A percentile compares a stretch with the other conserved stretches of the same genome.
phyloP scores from a whole-genome alignment of 2,888 invertebrate species.

The Galerucella calmariensis region DNA sequence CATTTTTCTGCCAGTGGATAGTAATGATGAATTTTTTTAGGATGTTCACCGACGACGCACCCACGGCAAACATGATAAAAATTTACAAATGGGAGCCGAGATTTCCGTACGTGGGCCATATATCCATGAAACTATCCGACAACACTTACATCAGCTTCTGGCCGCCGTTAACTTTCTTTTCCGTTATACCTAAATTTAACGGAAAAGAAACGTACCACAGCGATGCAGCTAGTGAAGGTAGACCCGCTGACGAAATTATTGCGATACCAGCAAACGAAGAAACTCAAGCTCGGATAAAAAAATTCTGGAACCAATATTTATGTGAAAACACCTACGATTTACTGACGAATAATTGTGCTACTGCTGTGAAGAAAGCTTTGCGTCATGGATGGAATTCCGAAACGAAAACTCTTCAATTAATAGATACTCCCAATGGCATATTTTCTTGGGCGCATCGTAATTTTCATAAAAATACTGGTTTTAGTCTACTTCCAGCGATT shows the following conservation, averaged over 20 bases:
- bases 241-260: conserved; percentile 9
- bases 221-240: not conserved
- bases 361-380: conserved; percentile 7
- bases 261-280: conserved; percentile 2
- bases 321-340: conserved; percentile 2
- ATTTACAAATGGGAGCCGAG: conserved; percentile 13
- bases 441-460: conserved; percentile 4
- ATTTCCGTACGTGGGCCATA: conserved; percentile 12
- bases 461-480: not conserved
- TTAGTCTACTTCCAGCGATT: not conserved
- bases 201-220: not conserved
- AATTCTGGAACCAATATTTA: not conserved
- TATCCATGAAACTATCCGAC: conserved; percentile 15
- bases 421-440: conserved; percentile 10
- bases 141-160: conserved; percentile 22
- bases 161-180: not conserved
- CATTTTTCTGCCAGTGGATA: too few relatives aligned
- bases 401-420: not conserved
- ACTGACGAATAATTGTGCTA: conserved; percentile 15
- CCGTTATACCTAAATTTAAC: not conserved
- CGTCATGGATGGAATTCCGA: not conserved
- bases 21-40: not conserved
- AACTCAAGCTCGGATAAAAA: not conserved
- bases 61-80: conserved; percentile 4
- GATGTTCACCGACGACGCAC: not conserved